phyloP scores from a whole-genome alignment of 2,113 vertebrate species.

The Astatoreochromis straeleni region DNA sequence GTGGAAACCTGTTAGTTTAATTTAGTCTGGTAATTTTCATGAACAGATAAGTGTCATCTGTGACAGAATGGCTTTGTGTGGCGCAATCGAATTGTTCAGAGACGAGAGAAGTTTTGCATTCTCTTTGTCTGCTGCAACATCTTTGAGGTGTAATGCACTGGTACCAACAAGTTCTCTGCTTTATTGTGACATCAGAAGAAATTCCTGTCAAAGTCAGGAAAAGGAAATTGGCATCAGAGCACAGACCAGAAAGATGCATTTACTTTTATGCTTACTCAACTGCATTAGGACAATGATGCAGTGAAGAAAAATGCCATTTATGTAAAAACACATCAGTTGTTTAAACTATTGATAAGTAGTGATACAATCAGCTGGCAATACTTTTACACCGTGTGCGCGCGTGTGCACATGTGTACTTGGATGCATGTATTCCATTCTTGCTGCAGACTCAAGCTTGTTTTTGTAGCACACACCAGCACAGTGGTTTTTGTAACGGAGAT shows the following conservation, averaged over 20 bases:
- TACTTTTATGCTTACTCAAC: neutral
- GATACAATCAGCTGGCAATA: neutral
- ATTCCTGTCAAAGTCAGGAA: constrained; percentile 36
- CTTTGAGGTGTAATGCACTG: neutral
- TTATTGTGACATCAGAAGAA: constrained; percentile 41
- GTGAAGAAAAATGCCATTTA: neutral
- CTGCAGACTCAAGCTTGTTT: neutral
- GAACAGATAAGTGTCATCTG: neutral
- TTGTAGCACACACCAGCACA: neutral
- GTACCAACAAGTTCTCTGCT: constrained; percentile 7
- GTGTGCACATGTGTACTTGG: neutral
- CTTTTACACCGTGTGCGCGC: neutral
- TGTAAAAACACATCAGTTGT: neutral
- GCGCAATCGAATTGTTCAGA: neutral
- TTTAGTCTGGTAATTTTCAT: neutral
- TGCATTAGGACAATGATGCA: neutral
- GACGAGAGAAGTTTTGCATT: neutral
- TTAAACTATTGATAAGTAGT: constrained; percentile 14
- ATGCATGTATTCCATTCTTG: neutral
- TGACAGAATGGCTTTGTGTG: neutral
- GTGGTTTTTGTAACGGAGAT: constrained; percentile 26
- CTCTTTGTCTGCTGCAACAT: neutral
- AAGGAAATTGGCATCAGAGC: constrained; percentile 28
- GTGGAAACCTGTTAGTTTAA: neutral
- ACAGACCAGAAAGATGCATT: constrained; percentile 28